Evolutionary conservation across 2,113 vertebrate species (phyloP), one percentile per base, ranked within the genome.

Genomic region (Lates calcarifer): DNA sequence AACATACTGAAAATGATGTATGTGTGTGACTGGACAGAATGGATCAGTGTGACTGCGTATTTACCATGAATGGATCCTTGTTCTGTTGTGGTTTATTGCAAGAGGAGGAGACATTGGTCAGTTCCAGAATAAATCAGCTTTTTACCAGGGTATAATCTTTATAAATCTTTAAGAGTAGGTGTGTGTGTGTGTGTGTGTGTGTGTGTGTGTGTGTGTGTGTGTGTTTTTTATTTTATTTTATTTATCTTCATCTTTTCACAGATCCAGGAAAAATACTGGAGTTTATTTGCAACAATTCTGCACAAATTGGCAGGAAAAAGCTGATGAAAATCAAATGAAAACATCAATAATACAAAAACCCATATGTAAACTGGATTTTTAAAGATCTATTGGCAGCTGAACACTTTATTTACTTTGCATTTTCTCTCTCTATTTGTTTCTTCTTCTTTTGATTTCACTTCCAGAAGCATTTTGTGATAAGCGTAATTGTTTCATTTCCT

Each of bases 21-120:
- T 14, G 33, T 4, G 57, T 37, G 28, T 62, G 63, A 68, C 56
- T 15, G 57, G 37, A 56, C 28, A 62, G 33, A 82, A 62, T 75
- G 35, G 35, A 82, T 57, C 56, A 47, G 17, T 9, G 29, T 37
- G 68, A 29, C 67, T n/a, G 45, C 35, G 24, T 0, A 11, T 71
- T 63, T 24, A 39, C 57, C 6, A 24, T 79, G 26, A 61, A 62
- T 70, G 20, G 53, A 45, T 33, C 49, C 3, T n/a, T 72, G 37
- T 70, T 47, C 15, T 18, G 26, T 18, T 45, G 47, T 22, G 47
- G 47, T n/a, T 51, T 5, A 51, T 22, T 51, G 22, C 8, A n/a
- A 37, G n/a, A 0, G 11, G 17, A 24, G 15, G 4, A 74, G 2
- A 29, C 2, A 20, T 10, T 9, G 10, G 28, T 33, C 14, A 17